These are phyloP conservation scores for Lithophane ornitopus DNA, from an alignment of 2,888 invertebrate genomes.

Conservation along the genomic window DNA sequence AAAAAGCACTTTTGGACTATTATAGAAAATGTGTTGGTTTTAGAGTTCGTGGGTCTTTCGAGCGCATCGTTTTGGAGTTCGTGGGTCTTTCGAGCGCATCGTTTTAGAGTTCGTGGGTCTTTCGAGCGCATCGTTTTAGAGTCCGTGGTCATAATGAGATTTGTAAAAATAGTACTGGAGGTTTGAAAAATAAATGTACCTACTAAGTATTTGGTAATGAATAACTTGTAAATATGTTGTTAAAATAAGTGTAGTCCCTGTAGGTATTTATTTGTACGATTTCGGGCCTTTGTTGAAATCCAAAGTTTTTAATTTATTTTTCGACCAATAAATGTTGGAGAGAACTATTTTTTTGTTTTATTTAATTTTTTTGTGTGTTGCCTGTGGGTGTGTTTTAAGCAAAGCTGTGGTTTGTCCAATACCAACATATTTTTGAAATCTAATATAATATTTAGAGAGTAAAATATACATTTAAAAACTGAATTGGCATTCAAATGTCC, in stretches of 20 bases:
- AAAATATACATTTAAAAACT: background rate
- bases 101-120: conserved; percentile 23
- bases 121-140: conserved; percentile 30
- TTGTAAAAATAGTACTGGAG: conserved; percentile 66
- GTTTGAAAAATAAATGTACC: conserved; percentile 78
- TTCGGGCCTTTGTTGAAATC: conserved; percentile 90
- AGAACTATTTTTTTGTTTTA: conserved; percentile 80
- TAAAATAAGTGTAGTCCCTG: conserved; percentile 86
- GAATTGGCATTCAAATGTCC: background rate
- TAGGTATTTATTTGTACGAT: conserved; percentile 90
- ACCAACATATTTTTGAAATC: background rate
- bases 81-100: conserved; percentile 24
- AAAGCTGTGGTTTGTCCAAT: background rate
- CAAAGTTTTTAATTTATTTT: conserved; percentile 91
- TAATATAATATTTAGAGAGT: too few species aligned
- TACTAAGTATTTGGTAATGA: conserved; percentile 79
- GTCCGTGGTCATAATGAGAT: conserved; percentile 40
- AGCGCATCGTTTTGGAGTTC: conserved; percentile 26
- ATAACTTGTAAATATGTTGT: conserved; percentile 87
- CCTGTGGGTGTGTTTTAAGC: background rate
- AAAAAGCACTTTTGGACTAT: conserved; percentile 54
- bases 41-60: conserved; percentile 23
- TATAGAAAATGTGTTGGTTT: conserved; percentile 31
- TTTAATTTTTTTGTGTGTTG: conserved; percentile 59
- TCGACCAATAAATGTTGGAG: conserved; percentile 91